Evolutionary conservation across 2,797 vertebrate genomes (phyloP).

Genomic region (Mormyrops boulengeri): DNA sequence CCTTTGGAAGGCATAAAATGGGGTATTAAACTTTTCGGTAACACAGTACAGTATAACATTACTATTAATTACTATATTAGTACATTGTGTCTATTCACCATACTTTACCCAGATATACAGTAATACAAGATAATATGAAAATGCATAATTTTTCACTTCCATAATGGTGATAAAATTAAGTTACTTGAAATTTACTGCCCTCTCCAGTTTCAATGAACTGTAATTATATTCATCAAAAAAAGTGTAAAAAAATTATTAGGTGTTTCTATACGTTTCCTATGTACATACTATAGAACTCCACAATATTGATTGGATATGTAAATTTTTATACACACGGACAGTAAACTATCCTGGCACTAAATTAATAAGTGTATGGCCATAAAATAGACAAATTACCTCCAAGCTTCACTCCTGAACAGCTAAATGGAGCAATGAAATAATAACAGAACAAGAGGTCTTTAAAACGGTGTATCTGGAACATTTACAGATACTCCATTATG

Average conservation of each 20-base stretch:
- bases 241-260: background rate
- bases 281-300: background rate
- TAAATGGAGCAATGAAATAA: conserved; percentile 21
- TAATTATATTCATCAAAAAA: background rate
- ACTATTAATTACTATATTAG: background rate
- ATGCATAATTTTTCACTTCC: background rate
- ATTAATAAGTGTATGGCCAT: background rate
- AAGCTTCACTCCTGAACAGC: conserved; percentile 4
- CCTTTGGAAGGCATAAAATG: background rate
- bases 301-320: conserved; percentile 7
- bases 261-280: background rate
- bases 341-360: background rate
- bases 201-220: background rate
- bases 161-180: background rate
- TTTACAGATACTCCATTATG: conserved; percentile 18
- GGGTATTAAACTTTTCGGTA: background rate
- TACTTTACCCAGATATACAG: background rate
- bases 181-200: background rate
- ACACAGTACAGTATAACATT: background rate
- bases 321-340: background rate
- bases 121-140: background rate
- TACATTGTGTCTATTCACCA: background rate
- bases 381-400: conserved; percentile 18
- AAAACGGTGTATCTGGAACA: background rate
- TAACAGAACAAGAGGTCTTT: background rate